Conservation (phyloP, 1,140 invertebrate genomes). For the Orius insidiosus region DNA sequence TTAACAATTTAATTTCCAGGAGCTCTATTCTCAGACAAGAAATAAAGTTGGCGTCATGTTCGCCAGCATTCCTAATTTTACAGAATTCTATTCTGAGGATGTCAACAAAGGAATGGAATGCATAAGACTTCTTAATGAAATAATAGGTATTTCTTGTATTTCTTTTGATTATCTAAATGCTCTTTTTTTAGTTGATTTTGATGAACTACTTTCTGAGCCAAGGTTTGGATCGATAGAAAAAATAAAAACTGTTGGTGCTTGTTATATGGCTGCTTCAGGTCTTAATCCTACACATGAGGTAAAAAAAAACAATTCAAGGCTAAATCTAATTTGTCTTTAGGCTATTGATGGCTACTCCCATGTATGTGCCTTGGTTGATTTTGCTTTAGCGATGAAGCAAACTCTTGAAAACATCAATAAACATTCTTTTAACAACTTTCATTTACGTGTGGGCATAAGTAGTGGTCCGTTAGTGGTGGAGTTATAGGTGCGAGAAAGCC, state of each 20-base stretch:
- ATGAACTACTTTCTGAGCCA: slow-evolving; percentile 75
- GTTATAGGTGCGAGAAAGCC: slow-evolving; percentile 95
- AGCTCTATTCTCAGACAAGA: slow-evolving; percentile 85
- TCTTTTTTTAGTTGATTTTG: slow-evolving; percentile 88
- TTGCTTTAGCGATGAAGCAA: slow-evolving; percentile 78
- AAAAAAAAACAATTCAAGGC: too few relatives aligned
- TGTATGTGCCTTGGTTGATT: slow-evolving; percentile 76
- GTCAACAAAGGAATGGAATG: slow-evolving; percentile 94
- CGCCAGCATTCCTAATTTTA: slow-evolving; percentile 97
- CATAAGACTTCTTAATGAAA: slow-evolving; percentile 93
- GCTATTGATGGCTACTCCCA: slow-evolving; percentile 48
- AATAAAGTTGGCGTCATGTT: slow-evolving; percentile 92
- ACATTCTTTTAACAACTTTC: slow-evolving; percentile 95
- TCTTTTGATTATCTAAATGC: too few relatives aligned
- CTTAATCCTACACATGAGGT: slow-evolving; percentile 33
- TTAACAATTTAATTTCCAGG: too few relatives aligned
- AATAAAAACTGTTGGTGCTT: slow-evolving; percentile 92
- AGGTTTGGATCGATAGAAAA: slow-evolving; percentile 89
- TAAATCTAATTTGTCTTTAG: slow-evolving; percentile 24
- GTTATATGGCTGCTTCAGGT: slow-evolving; percentile 98
- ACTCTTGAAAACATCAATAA: slow-evolving; percentile 84
- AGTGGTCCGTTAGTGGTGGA: slow-evolving; percentile 84
- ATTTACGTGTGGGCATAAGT: slow-evolving; percentile 81
- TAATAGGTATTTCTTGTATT: too few relatives aligned
- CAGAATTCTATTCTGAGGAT: slow-evolving; percentile 95